A percentile compares a stretch with the other conserved stretches of the same genome.
Evolutionary conservation across 2,113 vertebrate genomes (phyloP).

Genomic region (Pantherophis guttatus): DNA sequence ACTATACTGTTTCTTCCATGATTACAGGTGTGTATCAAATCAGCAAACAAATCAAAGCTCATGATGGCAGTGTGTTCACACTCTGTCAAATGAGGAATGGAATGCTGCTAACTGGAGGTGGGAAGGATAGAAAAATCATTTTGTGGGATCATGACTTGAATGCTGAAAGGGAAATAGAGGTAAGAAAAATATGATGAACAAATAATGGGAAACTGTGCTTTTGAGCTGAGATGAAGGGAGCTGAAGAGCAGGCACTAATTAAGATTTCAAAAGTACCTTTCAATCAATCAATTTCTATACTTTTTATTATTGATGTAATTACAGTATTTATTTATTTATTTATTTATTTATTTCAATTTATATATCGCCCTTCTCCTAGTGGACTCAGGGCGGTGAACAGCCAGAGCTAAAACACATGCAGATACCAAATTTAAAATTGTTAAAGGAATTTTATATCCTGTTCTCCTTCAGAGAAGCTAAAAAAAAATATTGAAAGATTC

Average conservation of each 20-base stretch:
- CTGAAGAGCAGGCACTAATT: background rate
- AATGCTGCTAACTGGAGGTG: slow-evolving; percentile 90
- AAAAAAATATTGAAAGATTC: background rate
- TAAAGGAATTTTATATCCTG: background rate
- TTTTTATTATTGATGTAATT: background rate
- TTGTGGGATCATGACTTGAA: slow-evolving; percentile 93
- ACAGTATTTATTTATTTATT: background rate
- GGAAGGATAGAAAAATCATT: slow-evolving; percentile 91
- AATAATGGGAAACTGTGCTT: background rate
- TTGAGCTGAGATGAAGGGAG: background rate
- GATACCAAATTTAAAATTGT: no score
- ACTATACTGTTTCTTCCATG: slow-evolving; percentile 29
- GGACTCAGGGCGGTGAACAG: no score
- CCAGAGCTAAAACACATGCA: no score
- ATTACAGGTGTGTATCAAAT: slow-evolving; percentile 87
- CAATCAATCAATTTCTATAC: background rate
- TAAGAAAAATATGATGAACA: slow-evolving; percentile 53
- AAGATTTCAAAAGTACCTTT: background rate
- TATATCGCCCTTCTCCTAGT: no score
- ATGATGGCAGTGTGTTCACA: slow-evolving; percentile 95
- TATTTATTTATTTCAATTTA: no score
- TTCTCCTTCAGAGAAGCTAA: background rate
- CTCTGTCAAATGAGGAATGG: slow-evolving; percentile 93
- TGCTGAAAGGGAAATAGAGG: slow-evolving; percentile 93
- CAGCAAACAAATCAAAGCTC: slow-evolving; percentile 89